phyloP scores from a whole-genome alignment of 2,888 invertebrate species.

The Pilophorus perplexus region DNA sequence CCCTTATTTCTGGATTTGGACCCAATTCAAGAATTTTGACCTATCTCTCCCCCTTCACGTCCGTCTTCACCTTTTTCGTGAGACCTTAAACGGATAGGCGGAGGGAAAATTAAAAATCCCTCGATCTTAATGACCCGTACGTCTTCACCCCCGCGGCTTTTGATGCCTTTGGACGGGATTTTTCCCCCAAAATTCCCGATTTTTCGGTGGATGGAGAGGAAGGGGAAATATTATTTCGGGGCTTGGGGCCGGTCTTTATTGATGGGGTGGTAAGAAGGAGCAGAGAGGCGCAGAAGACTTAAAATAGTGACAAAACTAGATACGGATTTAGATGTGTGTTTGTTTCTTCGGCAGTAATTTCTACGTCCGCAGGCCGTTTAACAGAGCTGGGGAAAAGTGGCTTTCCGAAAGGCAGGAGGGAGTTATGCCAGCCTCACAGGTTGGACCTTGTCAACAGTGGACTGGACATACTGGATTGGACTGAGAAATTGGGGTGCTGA shows the following conservation, averaged over 20 bases:
- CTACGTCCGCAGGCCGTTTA: conserved; percentile 9
- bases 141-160: conserved; percentile 2
- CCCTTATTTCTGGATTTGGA: conserved; percentile 33
- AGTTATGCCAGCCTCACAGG: too few relatives aligned
- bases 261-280: conserved; percentile 28
- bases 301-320: conserved; percentile 39
- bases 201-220: conserved; percentile 8
- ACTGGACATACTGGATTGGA: too few relatives aligned
- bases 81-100: background rate
- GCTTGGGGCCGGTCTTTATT: conserved; percentile 23
- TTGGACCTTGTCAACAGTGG: too few relatives aligned
- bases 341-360: conserved; percentile 33
- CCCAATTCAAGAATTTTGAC: conserved; percentile 28
- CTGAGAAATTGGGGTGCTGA: too few relatives aligned
- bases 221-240: conserved; percentile 24
- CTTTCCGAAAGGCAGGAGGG: too few relatives aligned
- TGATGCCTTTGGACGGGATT: too few relatives aligned
- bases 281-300: conserved; percentile 29
- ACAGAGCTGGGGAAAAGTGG: background rate
- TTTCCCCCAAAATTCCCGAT: too few relatives aligned
- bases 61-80: conserved; percentile 1
- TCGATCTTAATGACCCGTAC: conserved; percentile 29
- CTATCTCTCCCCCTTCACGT: conserved; percentile 19
- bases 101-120: conserved; percentile 36
- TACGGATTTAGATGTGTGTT: conserved; percentile 39